These are phyloP conservation scores for Thinocorus orbignyianus DNA, from an alignment of 2,113 vertebrate genomes.

Conservation along the genomic window DNA sequence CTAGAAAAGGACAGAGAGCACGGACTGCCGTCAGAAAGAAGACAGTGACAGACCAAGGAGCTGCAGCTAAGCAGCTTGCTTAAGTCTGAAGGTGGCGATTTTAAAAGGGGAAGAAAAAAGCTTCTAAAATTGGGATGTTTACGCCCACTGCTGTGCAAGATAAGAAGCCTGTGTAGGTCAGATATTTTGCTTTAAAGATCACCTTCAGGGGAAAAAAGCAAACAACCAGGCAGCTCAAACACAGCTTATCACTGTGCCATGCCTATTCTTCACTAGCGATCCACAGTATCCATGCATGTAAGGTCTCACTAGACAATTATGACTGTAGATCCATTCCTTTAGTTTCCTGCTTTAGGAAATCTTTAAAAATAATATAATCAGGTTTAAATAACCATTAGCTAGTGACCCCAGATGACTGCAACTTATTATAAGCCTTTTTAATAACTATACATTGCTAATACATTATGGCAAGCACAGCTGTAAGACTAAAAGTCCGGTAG, in stretches of 20 bases:
- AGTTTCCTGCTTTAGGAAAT: neutral
- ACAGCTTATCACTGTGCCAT: neutral
- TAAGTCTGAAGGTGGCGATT: neutral
- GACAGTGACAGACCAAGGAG: neutral
- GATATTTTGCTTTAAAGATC: conserved; percentile 24
- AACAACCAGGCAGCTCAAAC: neutral
- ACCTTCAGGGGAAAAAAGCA: conserved; percentile 12
- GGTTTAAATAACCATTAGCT: neutral
- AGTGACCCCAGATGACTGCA: neutral
- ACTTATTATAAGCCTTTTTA: neutral
- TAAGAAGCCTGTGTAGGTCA: conserved; percentile 26
- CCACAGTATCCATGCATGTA: neutral
- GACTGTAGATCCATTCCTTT: neutral
- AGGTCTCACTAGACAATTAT: neutral
- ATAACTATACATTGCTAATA: neutral
- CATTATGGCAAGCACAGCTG: neutral
- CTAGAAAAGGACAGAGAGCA: neutral
- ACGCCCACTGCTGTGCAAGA: neutral
- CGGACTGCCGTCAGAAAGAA: neutral
- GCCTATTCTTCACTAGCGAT: neutral
- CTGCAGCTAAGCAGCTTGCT: neutral
- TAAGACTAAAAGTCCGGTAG: neutral
- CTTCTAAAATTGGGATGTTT: conserved; percentile 17
- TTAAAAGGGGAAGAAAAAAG: neutral
- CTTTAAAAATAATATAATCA: neutral